Percentiles rank a stretch among this genome's conserved stretches.
Conservation (phyloP, 2,888 invertebrate genomes). For the Lydus trimaculatus region DNA sequence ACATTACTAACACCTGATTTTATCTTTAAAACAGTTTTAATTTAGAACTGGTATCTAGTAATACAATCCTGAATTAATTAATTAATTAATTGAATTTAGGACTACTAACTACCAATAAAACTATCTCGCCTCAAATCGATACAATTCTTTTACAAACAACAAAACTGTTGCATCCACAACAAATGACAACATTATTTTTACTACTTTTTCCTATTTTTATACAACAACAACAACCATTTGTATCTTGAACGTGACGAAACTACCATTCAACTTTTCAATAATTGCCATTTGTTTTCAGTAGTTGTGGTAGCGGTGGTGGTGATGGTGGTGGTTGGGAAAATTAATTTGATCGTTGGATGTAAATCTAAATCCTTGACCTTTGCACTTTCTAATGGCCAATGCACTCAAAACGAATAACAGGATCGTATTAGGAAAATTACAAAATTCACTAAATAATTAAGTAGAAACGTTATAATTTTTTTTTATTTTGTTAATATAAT, state of each 20-base stretch:
- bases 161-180: not conserved
- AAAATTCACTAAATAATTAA: not conserved
- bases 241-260: not conserved
- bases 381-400: conserved; percentile 53
- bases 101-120: too few species aligned
- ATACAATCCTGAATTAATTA: not conserved
- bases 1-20: conserved; percentile 1
- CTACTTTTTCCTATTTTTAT: not conserved
- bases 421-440: conserved; percentile 8
- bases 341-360: conserved; percentile 21
- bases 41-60: not conserved
- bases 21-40: not conserved
- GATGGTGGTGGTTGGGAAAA: not conserved
- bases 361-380: conserved; percentile 49
- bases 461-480: not conserved
- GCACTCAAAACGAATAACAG: conserved; percentile 38
- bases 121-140: not conserved
- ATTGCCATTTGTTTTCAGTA: not conserved
- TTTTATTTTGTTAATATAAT: not conserved
- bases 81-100: not conserved
- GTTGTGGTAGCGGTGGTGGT: not conserved
- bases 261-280: not conserved
- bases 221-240: not conserved
- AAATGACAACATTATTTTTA: not conserved
- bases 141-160: not conserved